These are phyloP conservation scores for Dromaius novaehollandiae DNA, from an alignment of 2,113 vertebrate genomes.

Conservation along the genomic window DNA sequence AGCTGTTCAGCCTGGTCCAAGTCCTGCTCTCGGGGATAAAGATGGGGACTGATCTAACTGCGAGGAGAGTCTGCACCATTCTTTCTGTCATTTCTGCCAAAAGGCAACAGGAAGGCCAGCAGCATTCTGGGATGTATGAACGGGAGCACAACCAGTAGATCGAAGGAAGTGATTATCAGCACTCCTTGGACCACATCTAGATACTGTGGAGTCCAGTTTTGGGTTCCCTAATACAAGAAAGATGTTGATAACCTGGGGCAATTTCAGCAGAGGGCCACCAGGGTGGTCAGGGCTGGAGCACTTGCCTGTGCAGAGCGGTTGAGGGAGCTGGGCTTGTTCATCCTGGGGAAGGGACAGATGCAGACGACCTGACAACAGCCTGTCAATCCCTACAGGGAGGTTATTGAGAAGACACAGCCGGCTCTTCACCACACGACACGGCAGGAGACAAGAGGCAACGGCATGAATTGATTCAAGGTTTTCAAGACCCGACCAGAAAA, in stretches of 20 bases:
- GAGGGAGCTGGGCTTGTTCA: background rate
- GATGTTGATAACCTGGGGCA: background rate
- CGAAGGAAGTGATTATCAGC: background rate
- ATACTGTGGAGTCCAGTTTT: background rate
- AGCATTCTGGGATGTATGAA: background rate
- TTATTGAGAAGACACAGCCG: background rate
- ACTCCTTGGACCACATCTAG: background rate
- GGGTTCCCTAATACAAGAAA: background rate
- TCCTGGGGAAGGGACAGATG: background rate
- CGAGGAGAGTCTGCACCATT: background rate
- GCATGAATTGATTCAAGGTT: fast-evolving
- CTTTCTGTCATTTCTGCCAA: background rate
- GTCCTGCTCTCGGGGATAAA: background rate
- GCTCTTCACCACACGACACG: background rate
- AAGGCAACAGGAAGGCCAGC: background rate
- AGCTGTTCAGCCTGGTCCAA: background rate
- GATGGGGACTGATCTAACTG: background rate
- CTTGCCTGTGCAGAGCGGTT: background rate
- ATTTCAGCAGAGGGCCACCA: background rate
- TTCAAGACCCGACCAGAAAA: background rate
- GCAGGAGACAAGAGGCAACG: background rate
- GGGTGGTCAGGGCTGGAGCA: background rate
- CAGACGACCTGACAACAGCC: background rate
- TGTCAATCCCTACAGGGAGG: background rate
- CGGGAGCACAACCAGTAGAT: background rate